Conservation (phyloP, 2,797 vertebrate genomes). For the Clamator glandarius region DNA sequence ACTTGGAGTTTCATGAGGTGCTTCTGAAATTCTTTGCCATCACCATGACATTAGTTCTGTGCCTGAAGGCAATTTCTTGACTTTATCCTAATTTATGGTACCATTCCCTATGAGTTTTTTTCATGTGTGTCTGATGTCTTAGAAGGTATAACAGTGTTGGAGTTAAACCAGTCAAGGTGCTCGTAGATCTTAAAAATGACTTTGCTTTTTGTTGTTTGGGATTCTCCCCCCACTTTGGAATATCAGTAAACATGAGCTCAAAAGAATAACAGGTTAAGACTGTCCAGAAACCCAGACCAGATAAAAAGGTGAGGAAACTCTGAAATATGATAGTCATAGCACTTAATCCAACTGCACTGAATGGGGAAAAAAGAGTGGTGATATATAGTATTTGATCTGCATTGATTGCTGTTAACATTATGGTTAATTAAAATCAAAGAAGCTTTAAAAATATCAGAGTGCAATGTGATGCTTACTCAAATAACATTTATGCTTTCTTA, state of each 20-base stretch:
- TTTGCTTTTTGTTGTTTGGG: background rate
- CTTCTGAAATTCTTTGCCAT: background rate
- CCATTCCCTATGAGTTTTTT: background rate
- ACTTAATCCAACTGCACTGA: background rate
- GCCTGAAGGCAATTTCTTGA: background rate
- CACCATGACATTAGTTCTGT: background rate
- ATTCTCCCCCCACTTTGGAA: background rate
- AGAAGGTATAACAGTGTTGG: background rate
- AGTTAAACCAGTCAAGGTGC: background rate
- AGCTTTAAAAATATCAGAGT: background rate
- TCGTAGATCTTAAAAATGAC: background rate
- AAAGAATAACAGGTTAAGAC: background rate
- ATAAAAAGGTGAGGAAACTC: background rate
- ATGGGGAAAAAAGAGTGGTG: background rate
- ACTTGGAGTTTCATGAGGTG: background rate
- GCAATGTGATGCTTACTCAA: background rate
- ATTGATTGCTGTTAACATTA: conserved; percentile 17
- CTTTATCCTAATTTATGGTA: background rate
- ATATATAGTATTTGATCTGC: background rate
- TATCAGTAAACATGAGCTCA: background rate
- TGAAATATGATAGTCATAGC: background rate
- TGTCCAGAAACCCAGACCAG: background rate
- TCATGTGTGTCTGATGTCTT: background rate
- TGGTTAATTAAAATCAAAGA: conserved; percentile 42
- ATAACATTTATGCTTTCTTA: conserved; percentile 1